Conservation (phyloP, 2,797 vertebrate species). For the Eremophila alpestris region DNA sequence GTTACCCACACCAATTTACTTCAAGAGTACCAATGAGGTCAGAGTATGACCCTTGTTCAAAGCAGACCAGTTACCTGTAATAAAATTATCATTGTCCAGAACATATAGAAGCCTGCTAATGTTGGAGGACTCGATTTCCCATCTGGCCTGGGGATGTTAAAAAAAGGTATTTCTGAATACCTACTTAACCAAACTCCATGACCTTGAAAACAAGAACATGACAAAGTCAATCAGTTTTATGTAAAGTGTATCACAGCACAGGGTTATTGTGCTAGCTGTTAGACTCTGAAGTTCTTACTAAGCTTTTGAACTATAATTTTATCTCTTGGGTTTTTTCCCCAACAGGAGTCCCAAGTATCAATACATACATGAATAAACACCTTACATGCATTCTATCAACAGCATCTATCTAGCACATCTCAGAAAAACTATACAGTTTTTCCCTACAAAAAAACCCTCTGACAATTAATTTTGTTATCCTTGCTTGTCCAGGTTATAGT, state of each 20-base stretch:
- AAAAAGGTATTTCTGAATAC: conserved; percentile 74
- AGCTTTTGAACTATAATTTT: not conserved
- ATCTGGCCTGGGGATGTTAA: conserved; percentile 74
- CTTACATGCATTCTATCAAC: not conserved
- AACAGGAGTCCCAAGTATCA: not conserved
- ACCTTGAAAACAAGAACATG: conserved; percentile 77
- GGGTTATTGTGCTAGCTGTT: not conserved
- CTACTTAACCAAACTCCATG: conserved; percentile 87
- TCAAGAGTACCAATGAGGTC: not conserved
- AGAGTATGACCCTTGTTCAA: not conserved
- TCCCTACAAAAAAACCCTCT: not conserved
- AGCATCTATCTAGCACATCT: not conserved
- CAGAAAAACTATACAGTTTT: not conserved
- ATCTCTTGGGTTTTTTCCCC: not conserved
- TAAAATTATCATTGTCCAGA: conserved; percentile 98
- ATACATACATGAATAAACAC: not conserved
- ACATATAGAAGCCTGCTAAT: conserved; percentile 89
- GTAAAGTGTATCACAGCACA: not conserved
- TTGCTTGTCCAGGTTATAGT: not conserved
- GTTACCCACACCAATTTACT: not conserved
- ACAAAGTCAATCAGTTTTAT: not conserved
- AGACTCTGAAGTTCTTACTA: not conserved
- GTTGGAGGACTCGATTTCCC: conserved; percentile 72
- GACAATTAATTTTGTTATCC: not conserved
- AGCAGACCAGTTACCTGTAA: conserved; percentile 84